Percentiles rank a stretch among this genome's conserved stretches.
These are phyloP conservation scores for Micromys minutus DNA, from an alignment of 2,113 vertebrate species.

Conservation along the genomic window DNA sequence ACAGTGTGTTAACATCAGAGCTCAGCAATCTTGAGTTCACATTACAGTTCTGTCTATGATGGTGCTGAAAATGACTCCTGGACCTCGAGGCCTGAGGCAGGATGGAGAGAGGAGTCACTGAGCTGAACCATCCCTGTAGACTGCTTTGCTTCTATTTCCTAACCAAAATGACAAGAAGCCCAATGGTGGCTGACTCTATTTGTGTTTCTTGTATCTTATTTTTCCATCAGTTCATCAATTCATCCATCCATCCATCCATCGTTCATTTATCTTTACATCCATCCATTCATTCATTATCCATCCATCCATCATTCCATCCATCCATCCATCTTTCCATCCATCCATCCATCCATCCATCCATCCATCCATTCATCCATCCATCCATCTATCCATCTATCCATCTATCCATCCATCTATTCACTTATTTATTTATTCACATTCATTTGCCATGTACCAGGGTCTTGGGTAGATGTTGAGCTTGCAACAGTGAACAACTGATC, in stretches of 20 bases:
- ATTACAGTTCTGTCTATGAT: neutral
- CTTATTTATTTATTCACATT: neutral
- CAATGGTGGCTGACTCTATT: neutral
- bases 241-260: neutral
- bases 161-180: neutral
- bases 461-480: neutral
- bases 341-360: neutral
- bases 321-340: neutral
- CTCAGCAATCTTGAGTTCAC: neutral
- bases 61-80: too few species aligned
- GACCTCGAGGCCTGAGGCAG: neutral
- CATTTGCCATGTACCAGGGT: neutral
- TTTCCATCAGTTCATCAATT: neutral
- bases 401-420: neutral
- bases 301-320: neutral
- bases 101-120: neutral
- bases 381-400: neutral
- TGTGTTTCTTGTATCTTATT: neutral
- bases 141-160: neutral
- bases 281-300: neutral
- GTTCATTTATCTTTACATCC: too few species aligned
- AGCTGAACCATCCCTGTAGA: too few species aligned
- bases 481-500: neutral
- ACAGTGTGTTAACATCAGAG: neutral
- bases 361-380: neutral